Evolutionary conservation across 1,140 invertebrate species (phyloP).

Genomic region (Aradophagus sp.): DNA sequence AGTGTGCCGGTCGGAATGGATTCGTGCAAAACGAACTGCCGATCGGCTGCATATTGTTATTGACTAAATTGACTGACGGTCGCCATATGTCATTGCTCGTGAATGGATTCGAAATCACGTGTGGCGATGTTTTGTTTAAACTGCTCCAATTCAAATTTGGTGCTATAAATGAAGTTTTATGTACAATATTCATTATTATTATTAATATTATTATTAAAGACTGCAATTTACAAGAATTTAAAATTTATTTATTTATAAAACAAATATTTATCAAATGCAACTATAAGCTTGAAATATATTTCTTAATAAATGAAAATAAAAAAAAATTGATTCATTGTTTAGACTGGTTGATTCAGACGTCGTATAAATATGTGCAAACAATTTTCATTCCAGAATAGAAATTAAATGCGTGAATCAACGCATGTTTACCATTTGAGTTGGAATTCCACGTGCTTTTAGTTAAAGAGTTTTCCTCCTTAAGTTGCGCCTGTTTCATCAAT

Average conservation of each 20-base stretch:
- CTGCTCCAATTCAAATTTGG: constrained; percentile 65
- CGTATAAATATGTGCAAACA: constrained; percentile 26
- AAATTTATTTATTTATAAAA: too few species aligned
- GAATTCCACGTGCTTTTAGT: constrained; percentile 66
- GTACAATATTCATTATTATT: background rate
- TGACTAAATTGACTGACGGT: constrained; percentile 67
- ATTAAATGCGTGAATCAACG: constrained; percentile 28
- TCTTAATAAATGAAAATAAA: constrained; percentile 3
- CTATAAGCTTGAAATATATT: too few species aligned
- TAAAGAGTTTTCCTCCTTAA: constrained; percentile 67
- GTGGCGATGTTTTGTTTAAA: constrained; percentile 62
- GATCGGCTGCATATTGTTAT: constrained; percentile 69
- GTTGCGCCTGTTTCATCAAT: constrained; percentile 77
- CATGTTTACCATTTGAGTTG: constrained; percentile 66
- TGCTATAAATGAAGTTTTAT: constrained; percentile 52
- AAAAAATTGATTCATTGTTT: constrained; percentile 3
- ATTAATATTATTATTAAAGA: background rate
- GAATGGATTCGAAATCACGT: constrained; percentile 72
- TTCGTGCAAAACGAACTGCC: constrained; percentile 67
- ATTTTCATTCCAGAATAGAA: constrained; percentile 14
- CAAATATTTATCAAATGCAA: too few species aligned
- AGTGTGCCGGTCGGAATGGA: constrained; percentile 69
- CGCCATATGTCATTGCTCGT: constrained; percentile 66
- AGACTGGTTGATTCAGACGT: constrained; percentile 1
- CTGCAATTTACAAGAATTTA: constrained; percentile 1